Base-by-base conservation (phyloP, 2,797 vertebrate genomes). In the Coccyzus lansbergi region DNA sequence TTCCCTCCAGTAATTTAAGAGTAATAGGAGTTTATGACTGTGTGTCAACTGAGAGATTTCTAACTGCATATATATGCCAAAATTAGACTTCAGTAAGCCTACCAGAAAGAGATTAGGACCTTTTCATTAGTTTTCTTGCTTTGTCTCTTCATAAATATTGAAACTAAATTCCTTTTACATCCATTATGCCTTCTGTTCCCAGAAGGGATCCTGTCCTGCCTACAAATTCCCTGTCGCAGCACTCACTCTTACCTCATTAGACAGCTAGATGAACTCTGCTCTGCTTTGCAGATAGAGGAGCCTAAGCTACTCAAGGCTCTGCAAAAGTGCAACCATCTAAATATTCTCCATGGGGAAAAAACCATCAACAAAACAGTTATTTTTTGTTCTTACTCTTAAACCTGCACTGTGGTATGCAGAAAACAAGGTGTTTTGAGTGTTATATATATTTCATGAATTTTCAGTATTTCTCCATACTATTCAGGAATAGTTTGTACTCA, bases 241-340 rank as follows among this genome's bases (percentile, higher is more conserved):
- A 26, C 34, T 76, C 74, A 13, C 33, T 84, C 53, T 70, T 83
- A 55, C 68, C 62, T 94, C 69, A 24, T 70, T 48, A 85, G 49
- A 71, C 74, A 86, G 59, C 69, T 82, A 85, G 56, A 46, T 68
- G 72, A 83, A 48, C 58, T 83, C 78, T 93, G 84, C 67, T 83
- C 44, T 76, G 42, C 80, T 94, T 56, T 38, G 21, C 74, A 93
- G 58, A 69, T 48, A 72, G 44, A 74, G 71, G 74, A 49, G 31
- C 20, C 44, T 34, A n/a, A 67, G 33, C 34, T 76, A 52, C 48
- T 59, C 68, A n/a, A 46, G 28, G 40, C 36, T 83, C 78, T 88
- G 40, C 49, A 63, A 70, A 84, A 78, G 38, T 58, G 33, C 42
- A 80, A 64, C 53, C 25, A 88, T 33, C 25, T 52, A 91, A 88